Conservation (phyloP, 2,113 vertebrate species). For the Sylvilagus bachmani region DNA sequence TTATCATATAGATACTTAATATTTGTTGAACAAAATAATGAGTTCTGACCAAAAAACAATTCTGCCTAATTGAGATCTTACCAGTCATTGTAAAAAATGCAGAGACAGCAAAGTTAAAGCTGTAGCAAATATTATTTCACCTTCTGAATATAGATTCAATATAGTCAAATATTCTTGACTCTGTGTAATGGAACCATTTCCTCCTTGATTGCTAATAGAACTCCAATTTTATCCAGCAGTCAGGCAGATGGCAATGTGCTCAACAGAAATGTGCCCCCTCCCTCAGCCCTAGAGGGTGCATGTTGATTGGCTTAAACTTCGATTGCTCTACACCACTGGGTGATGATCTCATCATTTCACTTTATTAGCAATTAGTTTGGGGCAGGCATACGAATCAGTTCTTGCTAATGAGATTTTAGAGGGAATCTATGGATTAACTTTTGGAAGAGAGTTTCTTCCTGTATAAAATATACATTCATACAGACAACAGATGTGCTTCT, state of each 20-base stretch:
- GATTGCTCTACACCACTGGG: neutral
- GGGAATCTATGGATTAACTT: neutral
- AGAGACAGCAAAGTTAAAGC: neutral
- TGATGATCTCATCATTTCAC: neutral
- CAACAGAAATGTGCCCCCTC: neutral
- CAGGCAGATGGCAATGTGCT: neutral
- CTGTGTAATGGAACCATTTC: conserved; percentile 52
- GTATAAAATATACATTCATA: neutral
- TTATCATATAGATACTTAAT: neutral
- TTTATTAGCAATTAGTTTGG: neutral
- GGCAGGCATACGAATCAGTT: neutral
- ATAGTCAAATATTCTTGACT: conserved; percentile 45
- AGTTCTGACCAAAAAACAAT: conserved; percentile 8
- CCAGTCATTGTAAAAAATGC: neutral
- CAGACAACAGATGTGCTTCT: neutral
- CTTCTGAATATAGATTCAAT: conserved; percentile 32
- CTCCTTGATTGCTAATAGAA: conserved; percentile 42
- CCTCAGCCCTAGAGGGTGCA: neutral
- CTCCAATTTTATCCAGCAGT: conserved; percentile 24
- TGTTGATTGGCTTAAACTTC: conserved; percentile 26
- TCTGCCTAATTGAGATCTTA: neutral
- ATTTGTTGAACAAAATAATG: conserved; percentile 6
- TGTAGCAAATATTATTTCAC: conserved; percentile 19
- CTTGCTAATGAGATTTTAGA: neutral
- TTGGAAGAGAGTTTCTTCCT: neutral